phyloP scores from a whole-genome alignment of 2,888 invertebrate genomes.

The Napeogenes sylphis region DNA sequence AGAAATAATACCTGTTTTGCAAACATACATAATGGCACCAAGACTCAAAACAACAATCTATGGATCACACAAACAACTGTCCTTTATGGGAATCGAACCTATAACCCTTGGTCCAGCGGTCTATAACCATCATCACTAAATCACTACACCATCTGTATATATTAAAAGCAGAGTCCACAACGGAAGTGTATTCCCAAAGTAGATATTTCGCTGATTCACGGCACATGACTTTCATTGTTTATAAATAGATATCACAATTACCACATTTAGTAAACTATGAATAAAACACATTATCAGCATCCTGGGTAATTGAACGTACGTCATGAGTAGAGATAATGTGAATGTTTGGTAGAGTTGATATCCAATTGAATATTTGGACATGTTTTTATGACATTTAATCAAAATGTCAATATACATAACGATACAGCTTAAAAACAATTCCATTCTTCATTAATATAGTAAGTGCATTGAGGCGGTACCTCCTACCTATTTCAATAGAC shows the following conservation, averaged over 20 bases:
- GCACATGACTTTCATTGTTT: conserved; percentile 34
- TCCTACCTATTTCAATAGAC: too few relatives aligned
- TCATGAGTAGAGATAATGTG: conserved; percentile 42
- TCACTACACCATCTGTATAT: neutral
- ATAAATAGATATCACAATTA: conserved; percentile 51
- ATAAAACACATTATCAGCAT: conserved; percentile 65
- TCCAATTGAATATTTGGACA: neutral
- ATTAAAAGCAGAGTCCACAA: neutral
- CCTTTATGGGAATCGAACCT: too few relatives aligned
- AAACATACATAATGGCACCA: too few relatives aligned
- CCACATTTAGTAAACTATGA: conserved; percentile 46
- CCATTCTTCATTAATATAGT: too few relatives aligned
- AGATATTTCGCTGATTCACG: conserved; percentile 29
- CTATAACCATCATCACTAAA: too few relatives aligned
- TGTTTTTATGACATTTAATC: too few relatives aligned
- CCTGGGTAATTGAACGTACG: conserved; percentile 57
- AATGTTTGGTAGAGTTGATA: conserved; percentile 20
- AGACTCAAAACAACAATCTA: too few relatives aligned
- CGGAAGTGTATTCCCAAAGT: neutral
- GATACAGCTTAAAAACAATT: too few relatives aligned
- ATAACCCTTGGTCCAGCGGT: too few relatives aligned
- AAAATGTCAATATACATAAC: too few relatives aligned
- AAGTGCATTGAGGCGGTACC: neutral
- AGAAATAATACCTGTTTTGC: too few relatives aligned
- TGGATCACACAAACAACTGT: too few relatives aligned